Evolutionary conservation across 2,797 vertebrate genomes (phyloP), one percentile per base, ranked within the genome.

Genomic region (Propithecus deckenii): DNA sequence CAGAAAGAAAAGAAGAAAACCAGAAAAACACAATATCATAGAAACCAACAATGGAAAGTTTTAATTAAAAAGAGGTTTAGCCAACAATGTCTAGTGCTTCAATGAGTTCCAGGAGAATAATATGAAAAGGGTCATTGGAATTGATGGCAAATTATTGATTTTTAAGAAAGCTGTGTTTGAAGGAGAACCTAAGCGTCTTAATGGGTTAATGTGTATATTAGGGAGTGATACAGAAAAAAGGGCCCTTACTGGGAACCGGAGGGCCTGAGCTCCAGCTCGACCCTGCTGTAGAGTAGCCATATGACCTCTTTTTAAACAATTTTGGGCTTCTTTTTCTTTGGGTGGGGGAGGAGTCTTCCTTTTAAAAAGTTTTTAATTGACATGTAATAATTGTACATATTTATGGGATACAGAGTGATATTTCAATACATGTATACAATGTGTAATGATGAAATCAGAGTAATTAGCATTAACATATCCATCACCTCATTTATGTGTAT

Each of bases 121-220:
- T 1, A 95, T 35, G 18, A 76, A 83, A 90, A 41, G 23, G 22
- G 43, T 23, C 61, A 71, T 13, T 76, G 90, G 30, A 91, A 76
- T 52, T 57, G 32, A 43, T 55, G 50, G 59, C 43, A 90, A 96
- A 92, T 81, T 74, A 74, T 5, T 86, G 1, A 63, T 75, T 78
- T 95, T 94, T 61, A 86, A 92, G 81, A 75, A 95, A 87, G 74
- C 3, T 35, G 20, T 15, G 92, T 92, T 92, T 88, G 35, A 85
- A 85, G 28, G 57, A 79, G 35, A 76, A 46, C 13, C 15, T 48
- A 80, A 65, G 50, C 35, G 57, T 90, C 81, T 85, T 63, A 43
- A 78, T 75, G 28, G 59, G 48, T 83, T 97, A 72, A 87, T 72
- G 76, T 88, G 32, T 76, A 95, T 94, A 59, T 67, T 61, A 79